phyloP scores from a whole-genome alignment of 2,888 invertebrate genomes.

The Chrysomela aeneicollis region DNA sequence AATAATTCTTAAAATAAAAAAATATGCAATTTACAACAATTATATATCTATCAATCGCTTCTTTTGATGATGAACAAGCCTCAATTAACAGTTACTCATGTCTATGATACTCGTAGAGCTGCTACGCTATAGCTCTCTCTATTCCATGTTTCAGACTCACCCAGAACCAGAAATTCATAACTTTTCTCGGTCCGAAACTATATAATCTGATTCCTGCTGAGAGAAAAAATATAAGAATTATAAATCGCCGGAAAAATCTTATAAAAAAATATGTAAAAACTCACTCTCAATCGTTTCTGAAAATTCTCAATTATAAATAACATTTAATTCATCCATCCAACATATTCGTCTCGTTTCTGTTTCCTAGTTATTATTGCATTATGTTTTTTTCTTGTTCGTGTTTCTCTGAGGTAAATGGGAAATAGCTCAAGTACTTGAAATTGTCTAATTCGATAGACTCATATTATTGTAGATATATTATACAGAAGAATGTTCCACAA shows the following conservation, averaged over 20 bases:
- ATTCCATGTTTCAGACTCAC: constrained; percentile 1
- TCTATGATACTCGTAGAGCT: not conserved
- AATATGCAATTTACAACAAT: constrained; percentile 1
- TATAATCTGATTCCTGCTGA: constrained; percentile 2
- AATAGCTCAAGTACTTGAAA: no score
- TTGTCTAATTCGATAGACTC: no score
- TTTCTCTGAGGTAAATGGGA: no score
- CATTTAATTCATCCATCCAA: no score
- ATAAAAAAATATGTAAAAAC: no score
- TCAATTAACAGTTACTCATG: constrained; percentile 1
- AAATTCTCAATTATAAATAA: no score
- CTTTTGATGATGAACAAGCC: not conserved
- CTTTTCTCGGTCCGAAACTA: not conserved
- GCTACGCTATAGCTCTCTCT: not conserved
- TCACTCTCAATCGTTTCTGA: no score
- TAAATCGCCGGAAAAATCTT: not conserved
- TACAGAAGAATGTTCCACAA: no score
- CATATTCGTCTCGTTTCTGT: no score
- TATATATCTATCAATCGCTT: not conserved
- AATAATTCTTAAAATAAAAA: constrained; percentile 14
- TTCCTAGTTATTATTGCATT: no score
- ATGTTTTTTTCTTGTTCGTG: no score
- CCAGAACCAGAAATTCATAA: constrained; percentile 7
- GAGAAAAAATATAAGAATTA: not conserved
- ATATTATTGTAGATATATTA: no score